phyloP scores from a whole-genome alignment of 2,113 vertebrate species.

The Girardinichthys multiradiatus region DNA sequence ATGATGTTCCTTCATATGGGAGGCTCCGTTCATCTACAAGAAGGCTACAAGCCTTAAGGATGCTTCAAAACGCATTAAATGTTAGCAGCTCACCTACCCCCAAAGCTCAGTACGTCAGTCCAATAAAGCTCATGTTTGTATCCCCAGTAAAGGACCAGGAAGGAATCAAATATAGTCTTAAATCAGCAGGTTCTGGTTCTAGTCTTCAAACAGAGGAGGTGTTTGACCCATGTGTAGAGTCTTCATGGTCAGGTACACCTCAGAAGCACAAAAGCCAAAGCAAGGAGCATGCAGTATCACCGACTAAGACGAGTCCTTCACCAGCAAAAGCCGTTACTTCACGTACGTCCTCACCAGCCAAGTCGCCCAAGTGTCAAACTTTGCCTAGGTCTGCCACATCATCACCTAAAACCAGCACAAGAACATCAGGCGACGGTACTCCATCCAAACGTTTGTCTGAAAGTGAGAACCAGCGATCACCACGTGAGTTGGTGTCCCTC shows the following conservation, averaged over 20 bases:
- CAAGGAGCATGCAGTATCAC: conserved; percentile 23
- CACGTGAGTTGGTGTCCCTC: conserved; percentile 25
- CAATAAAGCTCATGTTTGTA: conserved; percentile 96
- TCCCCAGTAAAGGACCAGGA: conserved; percentile 86
- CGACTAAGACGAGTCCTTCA: conserved; percentile 13
- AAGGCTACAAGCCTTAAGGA: conserved; percentile 28
- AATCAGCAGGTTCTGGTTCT: conserved; percentile 80
- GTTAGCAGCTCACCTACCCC: conserved; percentile 13
- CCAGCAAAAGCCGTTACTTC: conserved; percentile 20
- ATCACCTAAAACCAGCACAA: conserved; percentile 54
- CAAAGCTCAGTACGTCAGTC: conserved; percentile 85
- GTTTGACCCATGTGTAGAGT: conserved; percentile 79
- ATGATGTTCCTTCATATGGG: conserved; percentile 17
- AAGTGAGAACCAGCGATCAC: conserved; percentile 46
- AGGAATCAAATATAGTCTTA: conserved; percentile 91
- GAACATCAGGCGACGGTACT: conserved; percentile 57
- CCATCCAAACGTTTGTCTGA: conserved; percentile 48
- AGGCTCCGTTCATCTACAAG: conserved; percentile 52
- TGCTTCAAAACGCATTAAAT: conserved; percentile 21
- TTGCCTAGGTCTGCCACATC: conserved; percentile 33
- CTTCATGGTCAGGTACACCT: conserved; percentile 70
- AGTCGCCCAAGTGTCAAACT: conserved; percentile 37
- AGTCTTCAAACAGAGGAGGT: conserved; percentile 57
- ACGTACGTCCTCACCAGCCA: conserved; percentile 3
- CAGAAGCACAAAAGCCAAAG: conserved; percentile 44